Evolutionary conservation across 37 sponge, comb jelly and placozoan species (phyloP), one percentile per base, ranked within the genome.

Genomic region (Beroe forskalii): DNA sequence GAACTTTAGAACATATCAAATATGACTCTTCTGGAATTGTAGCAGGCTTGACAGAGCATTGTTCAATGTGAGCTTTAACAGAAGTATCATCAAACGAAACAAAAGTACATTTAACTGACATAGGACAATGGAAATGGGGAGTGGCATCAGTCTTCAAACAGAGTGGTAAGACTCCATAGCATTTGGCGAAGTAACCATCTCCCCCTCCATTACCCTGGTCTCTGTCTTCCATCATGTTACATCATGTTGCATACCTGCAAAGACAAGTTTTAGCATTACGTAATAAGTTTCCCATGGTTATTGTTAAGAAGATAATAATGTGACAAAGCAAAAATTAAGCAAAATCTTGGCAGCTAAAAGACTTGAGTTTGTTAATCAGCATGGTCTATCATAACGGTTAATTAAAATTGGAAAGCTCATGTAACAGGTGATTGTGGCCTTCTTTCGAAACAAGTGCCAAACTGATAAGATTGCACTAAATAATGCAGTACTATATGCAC

Each of bases 161-260:
- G 28, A 80, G 86, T 3, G 86, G 86, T n/a, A 80, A 25, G 12
- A 80, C 86, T 41, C 86, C 86, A 80, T 80, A 80, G 42, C 86
- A 80, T 30, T 80, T 80, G 43, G 86, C 55, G 42, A 80, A 80
- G 40, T 80, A 80, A 48, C 55, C 55, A 17, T 48, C 55, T 12
- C 12, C 55, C 55, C 55, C 55, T 17, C 55, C 55, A 48, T 48
- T 48, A 17, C 55, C 55, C 55, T 48, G 55, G 55, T 48, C 55
- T 48, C 55, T 48, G 55, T 48, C 55, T 48, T 48, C 55, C 55
- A 48, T 48, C 55, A 48, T 48, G 55, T 48, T 48, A 48, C 12
- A 48, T 12, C 55, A 48, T 48, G 55, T 48, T 48, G 55, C 55
- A 48, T 48, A 12, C 55, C 55, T 48, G 55, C n/a, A n/a, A n/a